Evolutionary conservation across 2,113 vertebrate genomes (phyloP), one percentile per base, ranked within the genome.

Genomic region (Scartelaos histophorus): DNA sequence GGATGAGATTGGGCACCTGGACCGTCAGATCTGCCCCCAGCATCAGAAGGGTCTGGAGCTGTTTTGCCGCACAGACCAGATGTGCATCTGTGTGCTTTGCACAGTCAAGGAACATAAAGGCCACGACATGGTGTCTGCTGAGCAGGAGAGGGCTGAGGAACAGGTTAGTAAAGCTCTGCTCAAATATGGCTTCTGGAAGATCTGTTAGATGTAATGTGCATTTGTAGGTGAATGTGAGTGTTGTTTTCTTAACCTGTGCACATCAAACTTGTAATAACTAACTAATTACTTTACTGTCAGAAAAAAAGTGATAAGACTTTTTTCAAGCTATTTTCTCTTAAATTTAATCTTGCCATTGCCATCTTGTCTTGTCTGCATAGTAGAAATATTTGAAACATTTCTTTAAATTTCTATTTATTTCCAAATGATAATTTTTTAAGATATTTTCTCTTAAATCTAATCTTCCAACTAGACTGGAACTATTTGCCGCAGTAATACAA

Each of bases 21-120:
- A 93, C 80, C 86, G 93, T 43, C 91, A 94, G 85, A 95, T 88
- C 81, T 96, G 95, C 67, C 82, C 7, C 0, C 90, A 95, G 84
- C 95, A 95, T 24, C 87, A 94, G 90, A 94, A 93, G 69, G 87
- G 92, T 53, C 88, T 95, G 89, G 94, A 96, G 78, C 91, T 92
- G 24, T 95, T 92, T 90, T 95, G 95, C 43, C 85, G 84, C 71
- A 75, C 85, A 0, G 94, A 96, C 2, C 81, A 86, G 19, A 89
- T 78, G 82, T 93, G 82, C 12, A 85, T 95, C 89, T 96, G 95
- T 0, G 22, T 82, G 46, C 82, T 94, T 54, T 95, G 95, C 75
- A 94, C 94, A 0, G 93, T 94, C 49, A 94, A 94, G n/a, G 94
- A 94, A 1, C 94, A 94, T 82, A 94, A 94, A 82, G 93, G 93